Evolutionary conservation across 2,113 vertebrate genomes (phyloP).

Genomic region (Prunella himalayana): DNA sequence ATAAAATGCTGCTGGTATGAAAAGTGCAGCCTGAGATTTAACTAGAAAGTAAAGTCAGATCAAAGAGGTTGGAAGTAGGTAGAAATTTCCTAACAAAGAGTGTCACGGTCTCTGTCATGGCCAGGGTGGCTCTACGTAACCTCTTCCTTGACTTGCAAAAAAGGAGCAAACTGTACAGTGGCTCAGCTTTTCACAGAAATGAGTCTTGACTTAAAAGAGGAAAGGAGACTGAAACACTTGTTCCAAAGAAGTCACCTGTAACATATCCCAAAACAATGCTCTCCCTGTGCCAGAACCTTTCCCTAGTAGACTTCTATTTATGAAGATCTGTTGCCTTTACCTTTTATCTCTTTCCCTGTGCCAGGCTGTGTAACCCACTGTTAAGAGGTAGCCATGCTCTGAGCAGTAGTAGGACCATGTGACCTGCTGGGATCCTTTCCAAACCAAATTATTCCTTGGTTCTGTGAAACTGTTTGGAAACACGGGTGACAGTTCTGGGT

Average conservation of each 20-base stretch:
- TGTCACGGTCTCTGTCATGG: not conserved
- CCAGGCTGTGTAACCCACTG: not conserved
- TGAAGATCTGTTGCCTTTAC: not conserved
- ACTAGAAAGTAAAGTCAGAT: not conserved
- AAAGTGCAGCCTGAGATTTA: not conserved
- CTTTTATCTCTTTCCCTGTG: not conserved
- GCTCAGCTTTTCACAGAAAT: not conserved
- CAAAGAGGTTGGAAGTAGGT: not conserved
- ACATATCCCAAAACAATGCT: not conserved
- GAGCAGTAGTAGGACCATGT: not conserved
- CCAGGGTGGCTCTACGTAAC: not conserved
- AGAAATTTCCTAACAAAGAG: not conserved
- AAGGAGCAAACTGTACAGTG: not conserved
- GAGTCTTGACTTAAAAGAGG: not conserved
- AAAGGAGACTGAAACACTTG: not conserved
- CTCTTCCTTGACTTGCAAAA: not conserved
- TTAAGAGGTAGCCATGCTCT: not conserved
- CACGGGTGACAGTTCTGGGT: not conserved
- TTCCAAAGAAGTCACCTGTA: not conserved
- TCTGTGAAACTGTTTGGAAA: slow-evolving; percentile 42
- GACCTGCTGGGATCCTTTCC: slow-evolving; percentile 26
- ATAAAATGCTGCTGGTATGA: not conserved
- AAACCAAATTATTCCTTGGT: slow-evolving; percentile 28
- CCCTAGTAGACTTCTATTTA: not conserved
- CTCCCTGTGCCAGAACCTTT: not conserved